Evolutionary conservation across 1,140 invertebrate genomes (phyloP).

Genomic region (Thrips palmi): DNA sequence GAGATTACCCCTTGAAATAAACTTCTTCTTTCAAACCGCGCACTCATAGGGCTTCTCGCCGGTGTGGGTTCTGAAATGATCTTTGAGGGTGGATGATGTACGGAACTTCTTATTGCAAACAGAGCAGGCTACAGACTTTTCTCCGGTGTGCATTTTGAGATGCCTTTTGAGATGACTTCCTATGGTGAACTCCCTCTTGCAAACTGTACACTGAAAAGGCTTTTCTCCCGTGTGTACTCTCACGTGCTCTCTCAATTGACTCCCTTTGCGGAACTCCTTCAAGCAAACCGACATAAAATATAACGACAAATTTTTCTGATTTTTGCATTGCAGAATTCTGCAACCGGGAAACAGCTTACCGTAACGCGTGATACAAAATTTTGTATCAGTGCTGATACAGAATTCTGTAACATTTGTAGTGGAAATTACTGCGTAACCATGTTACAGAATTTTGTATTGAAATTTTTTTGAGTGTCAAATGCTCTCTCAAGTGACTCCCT

Average conservation of each 20-base stretch:
- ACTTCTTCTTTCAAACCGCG: constrained; percentile 45
- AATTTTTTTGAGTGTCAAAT: too few species aligned
- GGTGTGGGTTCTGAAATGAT: constrained; percentile 39
- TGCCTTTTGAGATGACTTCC: constrained; percentile 36
- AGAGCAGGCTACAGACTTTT: constrained; percentile 31
- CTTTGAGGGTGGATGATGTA: constrained; percentile 32
- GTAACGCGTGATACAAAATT: too few species aligned
- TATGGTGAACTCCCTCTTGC: constrained; percentile 33
- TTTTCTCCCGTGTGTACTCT: constrained; percentile 36
- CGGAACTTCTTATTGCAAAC: constrained; percentile 35
- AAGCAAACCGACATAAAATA: too few species aligned
- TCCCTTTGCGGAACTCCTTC: constrained; percentile 39
- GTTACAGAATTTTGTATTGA: constrained; percentile 8
- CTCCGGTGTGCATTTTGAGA: constrained; percentile 17
- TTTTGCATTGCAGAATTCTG: too few species aligned
- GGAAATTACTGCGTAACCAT: too few species aligned
- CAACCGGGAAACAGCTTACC: too few species aligned
- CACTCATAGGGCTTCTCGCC: constrained; percentile 52
- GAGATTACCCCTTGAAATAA: constrained; percentile 41
- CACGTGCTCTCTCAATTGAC: constrained; percentile 42
- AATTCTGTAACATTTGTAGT: too few species aligned
- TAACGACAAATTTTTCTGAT: too few species aligned
- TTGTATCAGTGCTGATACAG: too few species aligned
- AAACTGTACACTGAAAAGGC: constrained; percentile 33
- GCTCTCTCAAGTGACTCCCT: constrained; percentile 45